Evolutionary conservation across 2,113 vertebrate species (phyloP).

Genomic region (Phyllostomus discolor): DNA sequence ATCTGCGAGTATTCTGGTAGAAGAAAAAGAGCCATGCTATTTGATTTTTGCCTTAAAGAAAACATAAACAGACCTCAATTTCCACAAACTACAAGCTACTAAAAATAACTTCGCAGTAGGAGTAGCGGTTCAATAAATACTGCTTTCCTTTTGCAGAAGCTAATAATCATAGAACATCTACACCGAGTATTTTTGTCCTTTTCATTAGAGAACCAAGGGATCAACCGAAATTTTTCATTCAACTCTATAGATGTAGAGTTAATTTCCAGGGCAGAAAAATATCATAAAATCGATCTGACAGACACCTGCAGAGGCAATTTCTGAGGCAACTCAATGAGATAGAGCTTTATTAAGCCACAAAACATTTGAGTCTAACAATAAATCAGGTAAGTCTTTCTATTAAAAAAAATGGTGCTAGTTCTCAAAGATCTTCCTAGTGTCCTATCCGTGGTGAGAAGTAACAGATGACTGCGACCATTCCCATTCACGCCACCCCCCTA

Average conservation of each 20-base stretch:
- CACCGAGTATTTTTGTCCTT: background rate
- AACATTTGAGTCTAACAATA: background rate
- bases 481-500: background rate
- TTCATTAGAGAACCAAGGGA: background rate
- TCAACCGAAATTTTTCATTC: conserved; percentile 17
- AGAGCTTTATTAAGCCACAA: background rate
- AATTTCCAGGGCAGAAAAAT: conserved; percentile 31
- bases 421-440: background rate
- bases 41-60: conserved; percentile 6
- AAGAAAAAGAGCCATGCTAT: background rate
- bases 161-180: conserved; percentile 12
- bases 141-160: background rate
- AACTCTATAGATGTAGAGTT: background rate
- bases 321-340: conserved; percentile 4
- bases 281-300: conserved; percentile 10
- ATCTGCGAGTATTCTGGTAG: background rate
- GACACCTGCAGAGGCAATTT: background rate
- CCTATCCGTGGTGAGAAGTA: background rate
- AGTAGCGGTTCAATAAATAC: conserved; percentile 1
- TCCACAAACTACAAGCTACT: background rate
- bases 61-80: background rate
- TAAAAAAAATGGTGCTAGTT: conserved; percentile 9
- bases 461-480: background rate
- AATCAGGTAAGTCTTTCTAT: background rate
- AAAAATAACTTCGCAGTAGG: background rate